Conservation (phyloP, 2,113 vertebrate genomes). For the Ginglymostoma cirratum region DNA sequence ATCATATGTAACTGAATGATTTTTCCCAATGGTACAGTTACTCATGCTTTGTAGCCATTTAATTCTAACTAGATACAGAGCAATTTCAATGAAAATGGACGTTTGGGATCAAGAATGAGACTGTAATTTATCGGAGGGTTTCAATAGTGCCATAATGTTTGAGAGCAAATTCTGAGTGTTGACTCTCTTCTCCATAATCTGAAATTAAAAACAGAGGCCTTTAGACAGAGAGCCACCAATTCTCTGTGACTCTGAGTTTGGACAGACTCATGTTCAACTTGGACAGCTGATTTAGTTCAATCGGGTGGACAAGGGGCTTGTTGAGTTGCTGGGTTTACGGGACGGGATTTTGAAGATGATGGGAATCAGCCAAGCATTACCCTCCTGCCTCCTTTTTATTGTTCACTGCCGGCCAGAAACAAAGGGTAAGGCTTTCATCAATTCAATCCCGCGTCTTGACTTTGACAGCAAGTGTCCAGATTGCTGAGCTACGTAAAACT, state of each 20-base stretch:
- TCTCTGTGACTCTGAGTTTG: neutral
- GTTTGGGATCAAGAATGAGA: neutral
- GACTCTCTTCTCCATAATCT: neutral
- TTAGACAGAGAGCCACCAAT: neutral
- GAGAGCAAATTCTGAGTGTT: neutral
- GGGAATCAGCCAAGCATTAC: no score
- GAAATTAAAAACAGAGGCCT: neutral
- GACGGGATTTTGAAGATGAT: neutral
- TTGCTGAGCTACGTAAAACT: no score
- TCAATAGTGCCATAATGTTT: neutral
- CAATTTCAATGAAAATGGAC: slow-evolving; percentile 25
- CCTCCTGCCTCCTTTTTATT: neutral
- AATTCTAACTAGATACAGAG: neutral
- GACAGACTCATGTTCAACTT: neutral
- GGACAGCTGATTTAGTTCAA: no score
- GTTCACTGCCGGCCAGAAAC: neutral
- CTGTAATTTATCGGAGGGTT: neutral
- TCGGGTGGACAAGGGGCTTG: neutral
- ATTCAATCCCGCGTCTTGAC: no score
- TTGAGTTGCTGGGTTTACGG: neutral
- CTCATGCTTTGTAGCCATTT: slow-evolving; percentile 16
- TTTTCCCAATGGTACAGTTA: neutral
- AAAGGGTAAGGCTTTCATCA: no score
- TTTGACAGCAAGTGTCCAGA: no score
- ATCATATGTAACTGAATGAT: neutral